Conservation (phyloP, 2,797 vertebrate genomes). For the Mormyrops boulengeri region DNA sequence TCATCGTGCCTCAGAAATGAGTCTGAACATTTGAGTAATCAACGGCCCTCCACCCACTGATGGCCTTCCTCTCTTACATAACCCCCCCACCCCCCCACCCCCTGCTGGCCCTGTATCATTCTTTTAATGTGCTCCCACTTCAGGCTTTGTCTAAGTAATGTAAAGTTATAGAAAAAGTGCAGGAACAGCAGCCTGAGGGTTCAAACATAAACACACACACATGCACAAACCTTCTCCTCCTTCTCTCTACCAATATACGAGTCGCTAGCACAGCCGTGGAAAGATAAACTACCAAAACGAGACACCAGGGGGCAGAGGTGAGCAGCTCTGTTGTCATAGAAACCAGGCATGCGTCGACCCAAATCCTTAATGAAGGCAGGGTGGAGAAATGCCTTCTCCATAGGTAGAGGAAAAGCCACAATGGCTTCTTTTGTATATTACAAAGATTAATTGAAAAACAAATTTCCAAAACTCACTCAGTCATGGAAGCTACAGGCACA, state of each 20-base stretch:
- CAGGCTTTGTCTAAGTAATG: background rate
- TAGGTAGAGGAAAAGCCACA: constrained; percentile 26
- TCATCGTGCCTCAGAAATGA: background rate
- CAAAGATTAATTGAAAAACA: constrained; percentile 48
- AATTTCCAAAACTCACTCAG: constrained; percentile 44
- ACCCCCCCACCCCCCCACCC: background rate
- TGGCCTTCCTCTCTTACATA: constrained; percentile 20
- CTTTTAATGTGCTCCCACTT: constrained; percentile 17
- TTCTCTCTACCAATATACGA: background rate
- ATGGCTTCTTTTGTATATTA: constrained; percentile 53
- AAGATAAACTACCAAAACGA: background rate
- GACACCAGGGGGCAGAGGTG: constrained; percentile 46
- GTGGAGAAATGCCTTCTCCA: constrained; percentile 24
- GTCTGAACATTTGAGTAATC: constrained; percentile 21
- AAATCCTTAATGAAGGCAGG: constrained; percentile 27
- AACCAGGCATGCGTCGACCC: constrained; percentile 32
- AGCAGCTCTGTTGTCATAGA: constrained; percentile 54
- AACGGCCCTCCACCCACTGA: constrained; percentile 15
- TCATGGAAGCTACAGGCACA: background rate
- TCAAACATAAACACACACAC: background rate
- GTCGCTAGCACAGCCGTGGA: background rate
- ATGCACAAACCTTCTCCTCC: background rate
- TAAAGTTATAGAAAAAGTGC: background rate
- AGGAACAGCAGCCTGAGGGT: background rate
- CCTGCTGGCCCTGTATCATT: background rate